Evolutionary conservation across 1,140 invertebrate species (phyloP).

Genomic region (Drosophila lacertosa): DNA sequence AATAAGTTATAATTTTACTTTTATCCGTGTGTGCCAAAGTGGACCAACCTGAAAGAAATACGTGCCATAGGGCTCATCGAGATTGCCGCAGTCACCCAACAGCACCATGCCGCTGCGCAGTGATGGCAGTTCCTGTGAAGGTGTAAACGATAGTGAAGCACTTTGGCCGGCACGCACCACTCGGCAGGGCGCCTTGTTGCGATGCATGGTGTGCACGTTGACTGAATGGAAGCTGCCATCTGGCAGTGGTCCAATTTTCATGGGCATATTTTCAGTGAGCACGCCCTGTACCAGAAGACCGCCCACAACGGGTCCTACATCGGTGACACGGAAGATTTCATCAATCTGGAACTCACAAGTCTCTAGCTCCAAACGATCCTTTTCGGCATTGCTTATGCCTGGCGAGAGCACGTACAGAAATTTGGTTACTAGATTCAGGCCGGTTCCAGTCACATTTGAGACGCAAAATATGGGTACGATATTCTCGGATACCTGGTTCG

Average conservation of each 20-base stretch:
- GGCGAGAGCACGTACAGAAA: conserved; percentile 92
- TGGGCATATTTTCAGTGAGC: conserved; percentile 90
- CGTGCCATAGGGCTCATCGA: conserved; percentile 87
- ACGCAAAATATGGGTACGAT: conserved; percentile 95
- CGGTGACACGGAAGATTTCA: conserved; percentile 93
- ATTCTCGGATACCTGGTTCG: conserved; percentile 87
- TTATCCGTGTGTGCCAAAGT: background rate
- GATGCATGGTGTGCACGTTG: conserved; percentile 92
- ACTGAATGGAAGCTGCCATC: conserved; percentile 92
- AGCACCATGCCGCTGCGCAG: conserved; percentile 94
- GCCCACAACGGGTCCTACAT: conserved; percentile 93
- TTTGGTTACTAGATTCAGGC: conserved; percentile 91
- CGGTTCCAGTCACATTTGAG: conserved; percentile 97
- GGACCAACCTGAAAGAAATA: conserved; percentile 90
- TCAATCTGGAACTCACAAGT: conserved; percentile 95
- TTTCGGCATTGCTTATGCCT: conserved; percentile 88
- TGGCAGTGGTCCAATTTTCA: conserved; percentile 90
- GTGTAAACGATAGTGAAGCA: conserved; percentile 92
- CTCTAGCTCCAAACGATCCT: conserved; percentile 90
- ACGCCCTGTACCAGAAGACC: conserved; percentile 94
- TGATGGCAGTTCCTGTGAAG: conserved; percentile 85
- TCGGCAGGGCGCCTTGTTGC: conserved; percentile 95
- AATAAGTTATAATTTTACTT: conserved; percentile 4
- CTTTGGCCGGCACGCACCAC: conserved; percentile 95
- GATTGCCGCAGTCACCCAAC: conserved; percentile 84